Base-by-base conservation (phyloP, 2,888 invertebrate genomes). In the Cetonia aurata region DNA sequence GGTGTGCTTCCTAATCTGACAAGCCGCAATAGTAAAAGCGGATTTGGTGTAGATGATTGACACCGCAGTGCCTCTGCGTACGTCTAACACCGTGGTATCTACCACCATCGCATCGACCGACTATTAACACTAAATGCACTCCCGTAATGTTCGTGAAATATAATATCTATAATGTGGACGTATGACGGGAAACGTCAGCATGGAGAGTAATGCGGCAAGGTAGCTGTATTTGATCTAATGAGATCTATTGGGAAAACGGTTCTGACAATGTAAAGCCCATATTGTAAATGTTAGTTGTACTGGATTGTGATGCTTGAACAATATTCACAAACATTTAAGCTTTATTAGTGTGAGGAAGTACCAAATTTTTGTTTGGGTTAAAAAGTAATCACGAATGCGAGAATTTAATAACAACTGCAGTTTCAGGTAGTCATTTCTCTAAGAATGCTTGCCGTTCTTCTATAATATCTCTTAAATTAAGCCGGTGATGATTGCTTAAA, bases 11-110 rank as follows among this genome's bases (percentile, higher is more conserved):
- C 74, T 81, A 80, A 81, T 80, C 80, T 79, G 80, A 80, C 80
- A 79, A 78, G 79, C 79, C 79, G 80, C 79, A 80, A 80, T 80
- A 77, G 77, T 74, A 77, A 80, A 81, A 81, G 80, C 78, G 79
- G 82, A 82, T 82, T 82, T 82, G 72, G 72, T 70, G 71, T 74
- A 75, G 76, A 80, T 82, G 82, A 82, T 82, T 82, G 82, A 82
- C 82, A 80, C 80, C 77, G 70, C 73, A 76, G 78, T 50, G 56
- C 66, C 67, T 62, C 70, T 57, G 59, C 67, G 69, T 42, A 68
- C 50, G 13, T n/a, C 50, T 44, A 60, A 25, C 15, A 48, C 48
- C 33, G 15, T 33, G 15, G 48, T 62, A 62, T 31, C 12, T 25
- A 53, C 53, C 25, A 53, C 53, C 50, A 15, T 15, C 50, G 17